These are phyloP conservation scores for Drosophila sordidula DNA, from an alignment of 2,888 invertebrate genomes.

Conservation along the genomic window DNA sequence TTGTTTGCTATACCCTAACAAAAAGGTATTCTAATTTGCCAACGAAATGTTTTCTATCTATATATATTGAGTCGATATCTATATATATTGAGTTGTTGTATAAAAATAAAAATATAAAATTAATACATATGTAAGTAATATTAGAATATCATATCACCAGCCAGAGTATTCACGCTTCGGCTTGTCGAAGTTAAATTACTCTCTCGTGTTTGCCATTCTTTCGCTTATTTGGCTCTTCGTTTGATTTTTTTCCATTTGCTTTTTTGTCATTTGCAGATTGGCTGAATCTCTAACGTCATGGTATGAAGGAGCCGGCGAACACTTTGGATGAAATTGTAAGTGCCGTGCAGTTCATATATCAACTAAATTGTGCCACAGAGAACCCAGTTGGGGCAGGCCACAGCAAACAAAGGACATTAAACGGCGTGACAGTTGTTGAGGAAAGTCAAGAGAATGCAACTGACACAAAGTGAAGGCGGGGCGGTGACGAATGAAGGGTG, in stretches of 20 bases:
- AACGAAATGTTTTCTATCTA: not conserved
- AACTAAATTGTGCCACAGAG: constrained; percentile 29
- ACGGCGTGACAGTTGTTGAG: constrained; percentile 24
- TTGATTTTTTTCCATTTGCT: constrained; percentile 30
- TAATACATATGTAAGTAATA: no score
- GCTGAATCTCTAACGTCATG: constrained; percentile 88
- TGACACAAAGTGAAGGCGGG: constrained; percentile 53
- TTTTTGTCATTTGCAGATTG: constrained; percentile 87
- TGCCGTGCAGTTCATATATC: constrained; percentile 63
- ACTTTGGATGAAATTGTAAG: constrained; percentile 93
- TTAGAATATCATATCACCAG: not conserved
- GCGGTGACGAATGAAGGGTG: not conserved
- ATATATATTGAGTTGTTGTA: no score
- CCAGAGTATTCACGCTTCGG: constrained; percentile 2
- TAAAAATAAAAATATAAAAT: no score
- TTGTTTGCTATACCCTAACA: constrained; percentile 30
- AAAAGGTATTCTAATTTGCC: no score
- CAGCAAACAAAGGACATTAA: constrained; percentile 18
- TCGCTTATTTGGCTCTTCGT: constrained; percentile 18
- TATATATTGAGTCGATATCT: no score
- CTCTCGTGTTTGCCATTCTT: constrained; percentile 22
- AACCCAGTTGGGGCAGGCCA: constrained; percentile 8
- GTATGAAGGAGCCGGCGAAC: constrained; percentile 95
- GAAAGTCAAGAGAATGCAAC: constrained; percentile 63
- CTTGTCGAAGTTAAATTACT: not conserved